Base-by-base conservation (phyloP, 2,113 vertebrate species). In the Barnardius zonarius region DNA sequence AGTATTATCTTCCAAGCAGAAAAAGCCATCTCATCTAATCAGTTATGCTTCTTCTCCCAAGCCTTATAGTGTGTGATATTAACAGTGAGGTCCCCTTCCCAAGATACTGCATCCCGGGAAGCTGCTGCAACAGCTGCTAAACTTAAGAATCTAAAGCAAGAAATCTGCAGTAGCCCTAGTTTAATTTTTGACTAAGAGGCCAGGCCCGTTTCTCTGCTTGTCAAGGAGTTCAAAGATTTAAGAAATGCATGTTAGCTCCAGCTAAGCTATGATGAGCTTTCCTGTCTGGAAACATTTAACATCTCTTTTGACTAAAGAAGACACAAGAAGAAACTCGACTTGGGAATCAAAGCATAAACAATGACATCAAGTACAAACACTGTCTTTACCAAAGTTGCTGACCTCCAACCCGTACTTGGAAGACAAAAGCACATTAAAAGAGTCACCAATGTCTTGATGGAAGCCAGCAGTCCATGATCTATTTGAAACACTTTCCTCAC, bases 281-380 rank as follows among this genome's bases (percentile, higher is more conserved):
- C 73, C 55, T 95, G 8, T 72, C 63, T 95, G 86, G 75, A 92
- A 96, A 86, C 76, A 55, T 68, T 90, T 84, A 85, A 46, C 64
- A 68, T 35, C 54, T 68, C 82, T 62, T 70, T 69, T 54, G 33
- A 77, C 81, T 78, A 35, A 90, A 78, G 55, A 89, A 77, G 93
- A 86, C 43, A 86, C 24, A 66, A 83, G 44, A 91, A 88, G 68
- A 91, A 95, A 81, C 31, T 13, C 49, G 59, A 81, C 23, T 75
- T 88, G 70, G 86, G 81, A 87, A 94, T 82, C 39, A 59, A 75
- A 75, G 41, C 9, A 79, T 43, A 78, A 95, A 80, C 85, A 74
- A 64, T 68, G 86, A 79, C 91, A 81, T 46, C 49, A 85, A 91
- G 57, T 30, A 78, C 79, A 93, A 91, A 87, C 49, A 24, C 52